Evolutionary conservation across 1,140 invertebrate species (phyloP), one percentile per base, ranked within the genome.

Genomic region (Drosophila nannoptera): DNA sequence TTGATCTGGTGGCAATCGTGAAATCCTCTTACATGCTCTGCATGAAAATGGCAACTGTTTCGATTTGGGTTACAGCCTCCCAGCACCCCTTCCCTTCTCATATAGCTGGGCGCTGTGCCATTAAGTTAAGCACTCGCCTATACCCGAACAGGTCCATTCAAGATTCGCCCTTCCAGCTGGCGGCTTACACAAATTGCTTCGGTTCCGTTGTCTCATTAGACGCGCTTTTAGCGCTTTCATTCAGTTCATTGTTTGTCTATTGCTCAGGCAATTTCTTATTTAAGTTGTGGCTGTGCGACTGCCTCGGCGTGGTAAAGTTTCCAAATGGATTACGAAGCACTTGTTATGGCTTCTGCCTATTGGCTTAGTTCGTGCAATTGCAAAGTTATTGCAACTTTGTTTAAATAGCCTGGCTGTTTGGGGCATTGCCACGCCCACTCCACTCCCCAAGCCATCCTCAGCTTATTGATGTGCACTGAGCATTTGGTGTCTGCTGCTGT

Each of bases 241-340:
- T 78, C 61, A 59, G 68, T 73, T 67, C 62, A 62, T 80, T 84
- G 81, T 84, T 86, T 84, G 77, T 84, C 80, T 84, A 86, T 84
- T 80, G 53, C 56, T 52, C 61, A 49, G 52, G 62, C 45, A 74
- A 62, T 72, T 83, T 60, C 75, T 63, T 72, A 67, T 40, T 29
- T 43, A 58, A 48, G 36, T 38, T 50, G 22, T 3, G 22, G 22
- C 2, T 43, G n/a, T 11, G 40, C 8, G 35, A 7, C 2, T 42
- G 38, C 22, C 22, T 22, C 1, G 22, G 43, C 36, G 11, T 49
- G 60, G 36, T 46, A 78, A 83, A 77, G 50, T 84, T 84, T 74
- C 80, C 63, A 86, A 86, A 84, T 86, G 75, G 80, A 86, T 86
- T 84, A 77, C 77, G 80, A 77, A 84, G 80, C 81, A 80, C 66